phyloP scores from a whole-genome alignment of 2,113 vertebrate genomes.

The Catharus minimus region DNA sequence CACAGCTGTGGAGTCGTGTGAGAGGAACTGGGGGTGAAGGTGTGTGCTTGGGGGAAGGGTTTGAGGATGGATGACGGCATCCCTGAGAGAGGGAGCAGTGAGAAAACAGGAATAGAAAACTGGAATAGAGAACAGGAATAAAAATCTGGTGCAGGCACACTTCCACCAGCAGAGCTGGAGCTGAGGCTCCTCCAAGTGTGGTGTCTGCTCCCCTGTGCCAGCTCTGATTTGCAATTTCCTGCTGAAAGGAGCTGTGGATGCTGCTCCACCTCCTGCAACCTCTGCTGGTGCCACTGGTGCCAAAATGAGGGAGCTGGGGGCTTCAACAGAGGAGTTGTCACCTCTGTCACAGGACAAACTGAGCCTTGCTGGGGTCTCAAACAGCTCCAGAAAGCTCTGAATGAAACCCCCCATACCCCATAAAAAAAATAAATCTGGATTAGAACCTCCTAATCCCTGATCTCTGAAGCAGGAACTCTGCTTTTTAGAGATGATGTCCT shows the following conservation, averaged over 20 bases:
- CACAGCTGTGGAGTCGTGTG: not conserved
- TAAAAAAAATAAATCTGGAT: no score
- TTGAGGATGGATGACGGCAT: not conserved
- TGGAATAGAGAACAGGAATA: no score
- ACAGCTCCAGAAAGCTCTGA: fast-evolving
- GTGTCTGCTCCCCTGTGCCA: not conserved
- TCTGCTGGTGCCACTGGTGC: not conserved
- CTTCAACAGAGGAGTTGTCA: not conserved
- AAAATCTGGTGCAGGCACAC: not conserved
- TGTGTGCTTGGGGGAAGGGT: not conserved
- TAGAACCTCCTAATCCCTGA: no score
- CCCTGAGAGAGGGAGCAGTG: not conserved
- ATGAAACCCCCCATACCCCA: fast-evolving
- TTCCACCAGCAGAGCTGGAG: not conserved
- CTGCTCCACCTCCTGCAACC: not conserved
- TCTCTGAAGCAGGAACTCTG: not conserved
- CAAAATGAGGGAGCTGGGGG: not conserved
- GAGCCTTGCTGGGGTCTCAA: not conserved
- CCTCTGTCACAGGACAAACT: no score
- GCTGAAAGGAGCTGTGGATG: not conserved
- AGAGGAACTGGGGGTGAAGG: not conserved
- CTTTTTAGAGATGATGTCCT: not conserved
- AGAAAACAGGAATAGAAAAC: not conserved
- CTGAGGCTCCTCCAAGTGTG: not conserved
- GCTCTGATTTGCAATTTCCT: not conserved